A percentile compares a stretch with the other conserved stretches of the same genome.
These are phyloP conservation scores for Artibeus jamaicensis DNA, from an alignment of 2,797 vertebrate genomes.

Conservation along the genomic window DNA sequence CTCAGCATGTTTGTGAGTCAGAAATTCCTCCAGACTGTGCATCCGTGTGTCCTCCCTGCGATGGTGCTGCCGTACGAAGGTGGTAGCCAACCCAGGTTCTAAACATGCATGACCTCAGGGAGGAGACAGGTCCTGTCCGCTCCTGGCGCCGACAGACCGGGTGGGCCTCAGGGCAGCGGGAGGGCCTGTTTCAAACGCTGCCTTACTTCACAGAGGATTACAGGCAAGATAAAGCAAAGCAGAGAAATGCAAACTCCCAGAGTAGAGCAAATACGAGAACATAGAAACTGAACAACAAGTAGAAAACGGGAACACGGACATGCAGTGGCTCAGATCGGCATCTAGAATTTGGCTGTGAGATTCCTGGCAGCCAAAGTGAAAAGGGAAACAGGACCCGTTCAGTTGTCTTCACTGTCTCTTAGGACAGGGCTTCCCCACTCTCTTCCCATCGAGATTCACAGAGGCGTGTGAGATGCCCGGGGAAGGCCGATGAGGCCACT, in stretches of 20 bases:
- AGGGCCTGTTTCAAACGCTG: background rate
- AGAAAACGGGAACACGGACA: background rate
- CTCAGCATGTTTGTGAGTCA: background rate
- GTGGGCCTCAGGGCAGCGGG: fast-evolving
- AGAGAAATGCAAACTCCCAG: background rate
- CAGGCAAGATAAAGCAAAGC: no score
- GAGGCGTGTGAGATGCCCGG: background rate
- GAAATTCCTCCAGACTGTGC: background rate
- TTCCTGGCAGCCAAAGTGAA: slow-evolving; percentile 27
- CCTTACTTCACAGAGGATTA: background rate
- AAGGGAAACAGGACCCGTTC: background rate
- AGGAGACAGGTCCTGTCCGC: fast-evolving
- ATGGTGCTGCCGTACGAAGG: no score
- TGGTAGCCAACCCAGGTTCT: fast-evolving
- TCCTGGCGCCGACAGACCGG: fast-evolving
- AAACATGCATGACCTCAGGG: fast-evolving
- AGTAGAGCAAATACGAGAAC: fast-evolving
- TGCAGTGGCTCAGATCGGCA: background rate
- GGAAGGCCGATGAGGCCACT: fast-evolving
- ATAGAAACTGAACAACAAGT: fast-evolving
- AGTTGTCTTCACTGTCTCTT: background rate
- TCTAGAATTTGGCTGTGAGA: background rate
- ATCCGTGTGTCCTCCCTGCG: fast-evolving
- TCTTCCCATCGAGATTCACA: background rate
- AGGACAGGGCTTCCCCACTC: background rate